Base-by-base conservation (phyloP, 2,797 vertebrate genomes). In the Acanthis flammea region DNA sequence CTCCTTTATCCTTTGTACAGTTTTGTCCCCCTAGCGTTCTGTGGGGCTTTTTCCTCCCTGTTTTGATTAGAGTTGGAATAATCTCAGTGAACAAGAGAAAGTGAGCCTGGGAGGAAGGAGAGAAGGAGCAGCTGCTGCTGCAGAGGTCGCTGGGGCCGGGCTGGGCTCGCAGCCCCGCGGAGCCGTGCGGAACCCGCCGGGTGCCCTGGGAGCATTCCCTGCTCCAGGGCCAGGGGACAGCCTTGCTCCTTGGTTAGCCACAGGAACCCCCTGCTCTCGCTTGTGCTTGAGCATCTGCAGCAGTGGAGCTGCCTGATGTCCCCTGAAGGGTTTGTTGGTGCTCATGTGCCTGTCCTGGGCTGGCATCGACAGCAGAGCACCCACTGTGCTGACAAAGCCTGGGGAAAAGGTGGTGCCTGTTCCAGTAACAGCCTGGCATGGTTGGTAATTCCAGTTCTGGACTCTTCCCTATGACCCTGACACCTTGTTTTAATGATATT, bases 51-150 rank as follows among this genome's bases (percentile, higher is more conserved):
- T 57, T 42, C 45, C 22, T 84, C 63, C 12, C 50, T 76, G 66
- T 90, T 95, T 95, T 76, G 81, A 81, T 96, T 86, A 63, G 72
- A 68, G 78, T 55, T 3, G 5, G 60, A 87, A 50, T 94, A 88
- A 91, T 94, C 86, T 92, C 72, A 58, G 60, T 75, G 91, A 90
- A 65, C 1, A 6, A 57, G 84, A 44, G 67, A 42, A 72, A 94
- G 88, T 33, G 75, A 83, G 80, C 61, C 77, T 76, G 54, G 60
- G 24, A 88, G 90, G 86, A 39, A 51, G 62, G 65, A 24, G 25
- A 85, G 80, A 62, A 50, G n/a, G 84, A 92, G 72, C 94, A 94
- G 92, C 80, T 92, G 93, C 53, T 51, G 88, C 22, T 73, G 2
- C 2, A 3, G 79, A 18, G 62, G 41, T 42, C 51, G 5, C 4